Conservation (phyloP, 1,140 invertebrate genomes). For the Camponotus floridanus region DNA sequence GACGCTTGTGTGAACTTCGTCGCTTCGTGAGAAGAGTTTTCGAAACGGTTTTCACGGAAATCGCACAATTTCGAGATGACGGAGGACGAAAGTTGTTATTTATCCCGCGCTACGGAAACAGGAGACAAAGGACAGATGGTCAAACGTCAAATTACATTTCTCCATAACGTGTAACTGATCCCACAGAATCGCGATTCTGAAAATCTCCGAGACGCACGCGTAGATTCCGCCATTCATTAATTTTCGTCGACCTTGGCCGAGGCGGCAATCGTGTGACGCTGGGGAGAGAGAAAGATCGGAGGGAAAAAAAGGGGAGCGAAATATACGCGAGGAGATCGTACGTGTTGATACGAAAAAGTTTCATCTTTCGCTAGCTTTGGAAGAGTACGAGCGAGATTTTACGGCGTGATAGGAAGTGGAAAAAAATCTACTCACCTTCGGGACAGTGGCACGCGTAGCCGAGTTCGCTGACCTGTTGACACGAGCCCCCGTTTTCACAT, state of each 20-base stretch:
- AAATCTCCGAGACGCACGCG: not conserved
- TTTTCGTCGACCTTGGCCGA: conserved; percentile 34
- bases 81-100: conserved; percentile 13
- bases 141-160: not conserved
- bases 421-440: conserved; percentile 90
- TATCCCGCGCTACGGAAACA: conserved; percentile 11
- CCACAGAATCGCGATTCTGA: not conserved
- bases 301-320: not conserved
- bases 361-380: conserved; percentile 33
- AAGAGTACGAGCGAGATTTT: not conserved
- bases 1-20: not conserved
- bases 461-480: conserved; percentile 91
- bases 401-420: not conserved
- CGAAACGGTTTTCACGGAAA: conserved; percentile 21
- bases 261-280: not conserved
- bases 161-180: conserved; percentile 10
- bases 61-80: conserved; percentile 8
- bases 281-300: not conserved
- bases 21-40: conserved; percentile 41
- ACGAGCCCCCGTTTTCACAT: conserved; percentile 95
- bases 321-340: conserved; percentile 31
- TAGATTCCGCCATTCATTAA: conserved; percentile 12
- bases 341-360: conserved; percentile 52
- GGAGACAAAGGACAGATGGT: not conserved
- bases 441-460: conserved; percentile 95